These are phyloP conservation scores for Callopanchax toddi DNA, from an alignment of 2,113 vertebrate genomes.

Conservation along the genomic window DNA sequence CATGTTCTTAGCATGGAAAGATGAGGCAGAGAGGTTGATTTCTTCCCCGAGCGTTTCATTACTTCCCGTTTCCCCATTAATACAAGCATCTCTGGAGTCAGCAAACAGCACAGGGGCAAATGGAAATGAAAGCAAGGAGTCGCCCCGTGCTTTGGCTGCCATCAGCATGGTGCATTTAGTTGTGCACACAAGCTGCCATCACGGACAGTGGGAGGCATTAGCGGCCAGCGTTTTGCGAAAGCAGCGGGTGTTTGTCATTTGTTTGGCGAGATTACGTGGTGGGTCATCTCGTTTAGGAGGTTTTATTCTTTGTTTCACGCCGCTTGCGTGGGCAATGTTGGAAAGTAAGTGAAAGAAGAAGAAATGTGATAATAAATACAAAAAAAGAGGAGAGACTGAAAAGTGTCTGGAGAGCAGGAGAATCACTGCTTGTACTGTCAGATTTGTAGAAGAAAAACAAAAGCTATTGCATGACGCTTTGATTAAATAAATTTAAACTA, in stretches of 20 bases:
- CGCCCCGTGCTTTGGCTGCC: conserved; percentile 40
- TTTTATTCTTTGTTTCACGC: conserved; percentile 66
- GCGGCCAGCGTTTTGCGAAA: conserved; percentile 40
- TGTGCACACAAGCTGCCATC: conserved; percentile 48
- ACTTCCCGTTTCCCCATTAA: conserved; percentile 63
- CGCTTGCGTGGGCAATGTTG: conserved; percentile 63
- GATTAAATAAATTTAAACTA: neutral
- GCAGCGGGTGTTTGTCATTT: conserved; percentile 63
- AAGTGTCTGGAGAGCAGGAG: conserved; percentile 20
- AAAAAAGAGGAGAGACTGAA: conserved; percentile 37
- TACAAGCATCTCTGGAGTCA: conserved; percentile 54
- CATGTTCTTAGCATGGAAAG: conserved; percentile 39
- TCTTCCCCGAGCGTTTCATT: conserved; percentile 55
- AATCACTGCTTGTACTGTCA: neutral
- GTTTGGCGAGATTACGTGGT: conserved; percentile 75
- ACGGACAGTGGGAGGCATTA: conserved; percentile 52
- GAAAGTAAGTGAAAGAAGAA: conserved; percentile 56
- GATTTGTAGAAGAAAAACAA: neutral
- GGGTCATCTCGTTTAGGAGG: conserved; percentile 66
- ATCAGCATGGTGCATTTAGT: conserved; percentile 57
- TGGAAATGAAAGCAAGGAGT: conserved; percentile 51
- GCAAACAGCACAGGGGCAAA: conserved; percentile 52
- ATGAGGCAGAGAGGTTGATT: conserved; percentile 43
- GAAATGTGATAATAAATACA: conserved; percentile 44
- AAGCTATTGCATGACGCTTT: neutral